Conservation (phyloP, 2,113 vertebrate genomes). For the Otocyon megalotis region DNA sequence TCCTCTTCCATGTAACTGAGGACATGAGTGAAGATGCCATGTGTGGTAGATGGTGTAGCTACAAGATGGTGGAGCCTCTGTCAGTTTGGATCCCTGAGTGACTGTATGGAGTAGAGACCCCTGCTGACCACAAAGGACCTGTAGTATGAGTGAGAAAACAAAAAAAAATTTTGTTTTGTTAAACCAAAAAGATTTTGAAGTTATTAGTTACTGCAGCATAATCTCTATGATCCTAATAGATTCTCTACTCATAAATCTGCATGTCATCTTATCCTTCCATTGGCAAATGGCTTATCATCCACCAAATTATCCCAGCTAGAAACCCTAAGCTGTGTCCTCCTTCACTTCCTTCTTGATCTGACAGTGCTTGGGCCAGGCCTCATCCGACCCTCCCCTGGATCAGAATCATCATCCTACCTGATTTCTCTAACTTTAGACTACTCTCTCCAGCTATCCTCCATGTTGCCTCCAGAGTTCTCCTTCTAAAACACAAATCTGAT, state of each 20-base stretch:
- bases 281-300: neutral
- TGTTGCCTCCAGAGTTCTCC: neutral
- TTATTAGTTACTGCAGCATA: neutral
- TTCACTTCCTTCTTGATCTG: neutral
- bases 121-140: neutral
- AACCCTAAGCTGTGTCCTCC: neutral
- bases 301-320: neutral
- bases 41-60: neutral
- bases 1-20: neutral
- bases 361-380: neutral
- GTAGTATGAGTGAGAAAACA: neutral
- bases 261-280: neutral
- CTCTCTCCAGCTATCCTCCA: neutral
- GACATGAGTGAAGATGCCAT: neutral
- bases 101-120: neutral
- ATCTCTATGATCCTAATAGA: neutral
- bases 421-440: neutral
- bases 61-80: neutral
- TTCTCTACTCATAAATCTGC: neutral
- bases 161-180: neutral
- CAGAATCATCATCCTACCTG: neutral
- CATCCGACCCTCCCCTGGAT: neutral
- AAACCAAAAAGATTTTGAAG: neutral
- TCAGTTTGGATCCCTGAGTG: neutral
- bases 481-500: slow-evolving; percentile 3